phyloP scores from a whole-genome alignment of 2,797 vertebrate species.

The Poliocrania exsul region DNA sequence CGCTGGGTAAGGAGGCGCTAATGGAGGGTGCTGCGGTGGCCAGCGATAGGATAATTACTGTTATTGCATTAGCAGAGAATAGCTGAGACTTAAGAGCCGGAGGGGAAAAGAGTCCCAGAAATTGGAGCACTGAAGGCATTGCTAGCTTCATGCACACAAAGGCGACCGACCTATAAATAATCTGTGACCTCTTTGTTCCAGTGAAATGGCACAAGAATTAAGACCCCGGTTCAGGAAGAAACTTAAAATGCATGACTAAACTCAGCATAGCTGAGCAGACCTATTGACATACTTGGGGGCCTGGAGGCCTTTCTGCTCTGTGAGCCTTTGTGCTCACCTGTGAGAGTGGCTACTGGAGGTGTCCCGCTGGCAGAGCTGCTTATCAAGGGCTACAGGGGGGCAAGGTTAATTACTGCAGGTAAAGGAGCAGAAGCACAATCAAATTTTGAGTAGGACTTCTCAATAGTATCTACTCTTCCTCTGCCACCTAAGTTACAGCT shows the following conservation, averaged over 20 bases:
- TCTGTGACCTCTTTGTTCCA: slow-evolving; percentile 26
- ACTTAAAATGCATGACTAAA: slow-evolving; percentile 41
- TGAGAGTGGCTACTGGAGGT: background rate
- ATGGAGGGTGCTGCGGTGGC: background rate
- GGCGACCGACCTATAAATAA: slow-evolving; percentile 15
- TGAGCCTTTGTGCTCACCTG: slow-evolving; percentile 16
- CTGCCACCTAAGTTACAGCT: background rate
- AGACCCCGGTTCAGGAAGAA: background rate
- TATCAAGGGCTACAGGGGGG: background rate
- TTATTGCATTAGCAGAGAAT: slow-evolving; percentile 33
- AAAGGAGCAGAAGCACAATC: background rate
- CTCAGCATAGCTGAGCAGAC: background rate
- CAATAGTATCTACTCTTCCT: background rate
- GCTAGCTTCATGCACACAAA: slow-evolving; percentile 12
- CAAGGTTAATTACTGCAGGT: background rate
- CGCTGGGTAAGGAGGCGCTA: background rate
- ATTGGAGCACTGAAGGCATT: background rate
- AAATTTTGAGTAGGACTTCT: background rate
- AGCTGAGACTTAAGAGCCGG: background rate
- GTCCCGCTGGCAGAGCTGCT: background rate
- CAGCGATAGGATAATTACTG: slow-evolving; percentile 44
- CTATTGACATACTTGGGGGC: background rate
- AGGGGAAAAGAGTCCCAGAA: slow-evolving; percentile 23
- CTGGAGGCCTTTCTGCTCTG: background rate
- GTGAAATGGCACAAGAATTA: slow-evolving; percentile 28